Conservation (phyloP, 2,797 vertebrate species). For the Hyperoplus immaculatus region DNA sequence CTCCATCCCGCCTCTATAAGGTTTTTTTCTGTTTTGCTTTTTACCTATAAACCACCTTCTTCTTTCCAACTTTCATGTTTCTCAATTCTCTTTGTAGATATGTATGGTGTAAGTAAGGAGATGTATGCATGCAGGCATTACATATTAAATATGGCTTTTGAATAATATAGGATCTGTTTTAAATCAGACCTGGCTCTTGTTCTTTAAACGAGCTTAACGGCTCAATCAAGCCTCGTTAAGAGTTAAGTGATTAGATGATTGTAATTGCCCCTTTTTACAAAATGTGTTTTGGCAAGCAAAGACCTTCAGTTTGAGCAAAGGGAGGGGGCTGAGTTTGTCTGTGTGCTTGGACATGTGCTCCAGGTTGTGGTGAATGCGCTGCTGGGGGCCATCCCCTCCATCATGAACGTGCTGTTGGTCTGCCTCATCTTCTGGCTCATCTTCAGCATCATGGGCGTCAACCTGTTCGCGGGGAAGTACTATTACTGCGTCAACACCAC, state of each 20-base stretch:
- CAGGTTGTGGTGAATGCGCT: slow-evolving; percentile 99
- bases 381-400: slow-evolving; percentile 97
- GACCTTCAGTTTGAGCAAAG: not conserved
- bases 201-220: slow-evolving; percentile 15
- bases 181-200: slow-evolving; percentile 24
- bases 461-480: slow-evolving; percentile 98
- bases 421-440: slow-evolving; percentile 99
- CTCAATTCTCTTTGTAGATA: slow-evolving; percentile 65
- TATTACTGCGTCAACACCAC: slow-evolving; percentile 95
- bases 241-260: slow-evolving; percentile 58
- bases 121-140: slow-evolving; percentile 36
- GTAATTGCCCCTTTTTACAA: slow-evolving; percentile 36
- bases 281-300: slow-evolving; percentile 38
- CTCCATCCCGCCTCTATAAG: slow-evolving; percentile 91
- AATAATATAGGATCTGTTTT: slow-evolving; percentile 17
- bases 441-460: slow-evolving; percentile 99
- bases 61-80: slow-evolving; percentile 70
- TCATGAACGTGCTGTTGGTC: slow-evolving; percentile 99
- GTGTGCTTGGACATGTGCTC: slow-evolving; percentile 12
- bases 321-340: slow-evolving; percentile 29
- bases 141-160: slow-evolving; percentile 28
- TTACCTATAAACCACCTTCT: slow-evolving; percentile 74
- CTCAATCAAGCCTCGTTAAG: slow-evolving; percentile 37
- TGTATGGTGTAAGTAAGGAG: slow-evolving; percentile 29
- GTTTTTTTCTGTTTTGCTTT: slow-evolving; percentile 91